phyloP scores from a whole-genome alignment of 2,888 invertebrate genomes.

The Drosophila histrio region DNA sequence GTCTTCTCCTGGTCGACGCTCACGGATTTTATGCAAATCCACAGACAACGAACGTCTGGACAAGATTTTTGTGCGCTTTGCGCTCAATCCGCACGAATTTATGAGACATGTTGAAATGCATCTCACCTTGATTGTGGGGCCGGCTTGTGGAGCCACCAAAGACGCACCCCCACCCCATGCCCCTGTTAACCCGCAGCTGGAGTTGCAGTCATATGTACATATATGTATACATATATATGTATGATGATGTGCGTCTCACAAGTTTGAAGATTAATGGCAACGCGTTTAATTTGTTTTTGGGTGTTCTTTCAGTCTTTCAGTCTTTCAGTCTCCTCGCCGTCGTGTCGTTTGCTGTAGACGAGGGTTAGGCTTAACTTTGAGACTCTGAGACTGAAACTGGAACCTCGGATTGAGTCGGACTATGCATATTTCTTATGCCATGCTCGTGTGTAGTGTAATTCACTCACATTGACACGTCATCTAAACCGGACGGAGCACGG shows the following conservation, averaged over 20 bases:
- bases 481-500: neutral
- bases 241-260: conserved; percentile 49
- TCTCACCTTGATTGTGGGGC: conserved; percentile 81
- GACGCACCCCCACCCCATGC: conserved; percentile 26
- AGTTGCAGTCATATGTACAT: neutral
- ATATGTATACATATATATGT: neutral
- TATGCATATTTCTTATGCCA: conserved; percentile 30
- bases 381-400: neutral
- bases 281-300: conserved; percentile 81
- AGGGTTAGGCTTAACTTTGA: conserved; percentile 5
- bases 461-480: conserved; percentile 64
- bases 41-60: conserved; percentile 38
- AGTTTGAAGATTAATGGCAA: conserved; percentile 77
- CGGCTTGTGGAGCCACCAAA: conserved; percentile 56
- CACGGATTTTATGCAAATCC: conserved; percentile 65
- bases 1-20: conserved; percentile 28
- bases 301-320: conserved; percentile 62
- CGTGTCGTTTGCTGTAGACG: conserved; percentile 7
- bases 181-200: neutral
- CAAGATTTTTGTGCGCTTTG: conserved; percentile 65
- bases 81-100: conserved; percentile 80
- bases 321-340: conserved; percentile 35
- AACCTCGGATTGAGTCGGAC: neutral
- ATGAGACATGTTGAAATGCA: conserved; percentile 83
- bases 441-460: conserved; percentile 27